phyloP scores from a whole-genome alignment of 1,140 invertebrate species.

The Caenorhabditis inopinata region DNA sequence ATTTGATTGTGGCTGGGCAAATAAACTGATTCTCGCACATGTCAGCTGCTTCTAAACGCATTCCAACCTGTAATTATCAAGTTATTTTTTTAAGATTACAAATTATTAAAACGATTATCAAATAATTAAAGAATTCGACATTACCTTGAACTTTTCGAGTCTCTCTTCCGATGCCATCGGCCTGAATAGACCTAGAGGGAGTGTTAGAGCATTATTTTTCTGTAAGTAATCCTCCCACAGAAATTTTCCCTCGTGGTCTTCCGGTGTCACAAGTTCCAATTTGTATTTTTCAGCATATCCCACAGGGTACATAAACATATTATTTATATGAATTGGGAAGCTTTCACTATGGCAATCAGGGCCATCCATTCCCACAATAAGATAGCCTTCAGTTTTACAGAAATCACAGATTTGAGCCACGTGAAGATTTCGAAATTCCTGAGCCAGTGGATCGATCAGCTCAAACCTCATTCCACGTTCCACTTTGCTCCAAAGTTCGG shows the following conservation, averaged over 20 bases:
- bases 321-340: constrained; percentile 28
- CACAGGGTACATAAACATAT: constrained; percentile 1
- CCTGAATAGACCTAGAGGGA: not conserved
- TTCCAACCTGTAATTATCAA: not conserved
- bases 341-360: constrained; percentile 51
- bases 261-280: not conserved
- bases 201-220: not conserved
- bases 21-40: constrained; percentile 14
- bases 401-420: constrained; percentile 51
- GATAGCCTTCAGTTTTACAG: constrained; percentile 44
- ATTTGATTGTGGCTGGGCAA: not conserved
- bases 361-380: constrained; percentile 55
- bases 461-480: constrained; percentile 53
- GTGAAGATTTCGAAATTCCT: constrained; percentile 37
- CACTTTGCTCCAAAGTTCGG: not conserved
- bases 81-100: no score
- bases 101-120: no score
- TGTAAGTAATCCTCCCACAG: not conserved
- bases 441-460: constrained; percentile 52
- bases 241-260: not conserved
- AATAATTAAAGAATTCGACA: not conserved
- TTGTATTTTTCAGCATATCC: not conserved
- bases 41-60: not conserved
- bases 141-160: constrained; percentile 4
- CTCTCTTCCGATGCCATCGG: not conserved